Percentiles rank a stretch among this genome's conserved stretches.
phyloP scores from a whole-genome alignment of 2,888 invertebrate genomes.

The Fragum whitleyi region DNA sequence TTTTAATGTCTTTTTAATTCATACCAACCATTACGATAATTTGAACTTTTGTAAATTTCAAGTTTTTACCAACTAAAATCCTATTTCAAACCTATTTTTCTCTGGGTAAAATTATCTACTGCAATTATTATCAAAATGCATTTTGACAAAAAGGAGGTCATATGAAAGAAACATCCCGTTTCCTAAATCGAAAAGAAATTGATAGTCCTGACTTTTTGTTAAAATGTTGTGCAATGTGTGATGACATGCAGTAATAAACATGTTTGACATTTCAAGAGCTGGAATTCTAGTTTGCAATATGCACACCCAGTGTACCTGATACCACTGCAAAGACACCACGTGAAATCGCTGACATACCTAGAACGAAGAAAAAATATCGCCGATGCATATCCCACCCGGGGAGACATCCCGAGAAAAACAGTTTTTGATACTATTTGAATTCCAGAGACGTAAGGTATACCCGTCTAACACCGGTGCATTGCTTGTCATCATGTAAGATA shows the following conservation, averaged over 20 bases:
- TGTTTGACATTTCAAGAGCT: background rate
- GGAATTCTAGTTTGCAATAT: background rate
- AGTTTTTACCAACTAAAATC: no score
- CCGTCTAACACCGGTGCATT: background rate
- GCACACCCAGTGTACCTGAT: background rate
- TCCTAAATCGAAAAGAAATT: background rate
- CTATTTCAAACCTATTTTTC: no score
- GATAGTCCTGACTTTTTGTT: background rate
- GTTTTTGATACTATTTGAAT: slow-evolving; percentile 3
- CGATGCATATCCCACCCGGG: background rate
- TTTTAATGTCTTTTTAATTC: no score
- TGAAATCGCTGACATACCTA: background rate
- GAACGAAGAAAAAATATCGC: background rate
- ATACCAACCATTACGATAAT: no score
- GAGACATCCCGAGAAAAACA: background rate
- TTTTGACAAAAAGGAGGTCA: background rate
- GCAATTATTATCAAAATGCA: no score
- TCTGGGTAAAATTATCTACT: no score
- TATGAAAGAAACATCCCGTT: background rate
- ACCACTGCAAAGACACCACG: slow-evolving; percentile 13
- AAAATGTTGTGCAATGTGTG: background rate
- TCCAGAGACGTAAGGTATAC: background rate
- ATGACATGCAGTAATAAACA: background rate
- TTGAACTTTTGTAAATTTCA: no score
- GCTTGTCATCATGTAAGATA: background rate